A percentile compares a stretch with the other conserved stretches of the same genome.
phyloP scores from a whole-genome alignment of 1,140 invertebrate genomes.

The Popillia japonica region DNA sequence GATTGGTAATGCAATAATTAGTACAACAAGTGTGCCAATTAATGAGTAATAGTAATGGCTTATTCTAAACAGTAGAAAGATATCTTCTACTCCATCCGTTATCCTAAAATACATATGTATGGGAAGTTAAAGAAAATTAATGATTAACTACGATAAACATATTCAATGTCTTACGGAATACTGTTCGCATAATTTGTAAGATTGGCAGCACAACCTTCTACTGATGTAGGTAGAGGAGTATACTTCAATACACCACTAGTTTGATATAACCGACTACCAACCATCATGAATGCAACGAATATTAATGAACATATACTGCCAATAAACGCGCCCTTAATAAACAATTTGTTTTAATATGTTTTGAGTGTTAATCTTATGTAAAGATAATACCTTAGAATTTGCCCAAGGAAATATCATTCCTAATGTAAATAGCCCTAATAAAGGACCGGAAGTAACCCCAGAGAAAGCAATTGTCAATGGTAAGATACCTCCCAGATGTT shows the following conservation, averaged over 20 bases:
- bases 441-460: conserved; percentile 70
- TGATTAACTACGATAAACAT: background rate
- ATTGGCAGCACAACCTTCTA: conserved; percentile 45
- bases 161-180: background rate
- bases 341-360: no score
- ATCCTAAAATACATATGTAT: conserved; percentile 6
- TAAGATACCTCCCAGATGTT: conserved; percentile 68
- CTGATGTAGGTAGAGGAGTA: conserved; percentile 46
- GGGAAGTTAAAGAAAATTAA: no score
- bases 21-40: conserved; percentile 17
- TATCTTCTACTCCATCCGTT: background rate
- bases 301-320: conserved; percentile 45
- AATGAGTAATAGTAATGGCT: conserved; percentile 38
- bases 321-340: conserved; percentile 49
- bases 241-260: conserved; percentile 41
- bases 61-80: conserved; percentile 38
- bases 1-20: conserved; percentile 35
- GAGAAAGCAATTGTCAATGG: conserved; percentile 70
- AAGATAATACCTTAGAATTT: conserved; percentile 66
- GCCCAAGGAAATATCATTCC: conserved; percentile 74
- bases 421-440: conserved; percentile 72
- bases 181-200: background rate
- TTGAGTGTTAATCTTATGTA: no score
- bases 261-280: conserved; percentile 49
- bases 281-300: conserved; percentile 42